Evolutionary conservation across 2,113 vertebrate genomes (phyloP).

Genomic region (Hippocampus mohnikei): DNA sequence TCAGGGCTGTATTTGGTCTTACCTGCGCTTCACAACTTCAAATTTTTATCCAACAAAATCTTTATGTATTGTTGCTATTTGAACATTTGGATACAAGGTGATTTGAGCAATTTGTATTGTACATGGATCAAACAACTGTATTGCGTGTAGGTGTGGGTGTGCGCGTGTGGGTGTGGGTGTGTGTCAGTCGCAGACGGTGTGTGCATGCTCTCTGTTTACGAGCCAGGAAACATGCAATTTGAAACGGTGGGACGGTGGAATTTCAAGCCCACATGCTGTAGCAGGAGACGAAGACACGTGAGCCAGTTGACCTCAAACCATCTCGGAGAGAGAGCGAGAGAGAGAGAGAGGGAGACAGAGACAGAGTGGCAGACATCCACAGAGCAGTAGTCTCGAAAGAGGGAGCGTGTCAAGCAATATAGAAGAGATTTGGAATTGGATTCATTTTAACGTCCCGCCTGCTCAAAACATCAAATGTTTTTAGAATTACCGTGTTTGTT

Average conservation of each 20-base stretch:
- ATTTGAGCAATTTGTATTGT: not conserved
- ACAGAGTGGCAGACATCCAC: too few species aligned
- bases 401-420: not conserved
- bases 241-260: constrained; percentile 67
- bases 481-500: too few species aligned
- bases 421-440: not conserved
- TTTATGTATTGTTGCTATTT: not conserved
- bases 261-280: constrained; percentile 64
- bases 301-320: constrained; percentile 65
- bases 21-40: too few species aligned
- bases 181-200: constrained; percentile 15
- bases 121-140: not conserved
- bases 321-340: constrained; percentile 27
- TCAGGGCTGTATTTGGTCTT: too few species aligned
- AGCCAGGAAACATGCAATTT: constrained; percentile 69
- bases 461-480: not conserved
- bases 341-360: not conserved
- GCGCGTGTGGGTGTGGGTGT: constrained; percentile 1
- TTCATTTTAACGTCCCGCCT: not conserved
- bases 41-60: too few species aligned
- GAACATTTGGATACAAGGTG: not conserved
- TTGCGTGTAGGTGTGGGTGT: not conserved
- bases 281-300: constrained; percentile 63
- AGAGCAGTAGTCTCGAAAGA: too few species aligned
- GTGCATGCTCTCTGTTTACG: constrained; percentile 17